Percentiles rank a stretch among this genome's conserved stretches.
These are phyloP conservation scores for Mola mola DNA, from an alignment of 2,113 vertebrate genomes.

Conservation along the genomic window DNA sequence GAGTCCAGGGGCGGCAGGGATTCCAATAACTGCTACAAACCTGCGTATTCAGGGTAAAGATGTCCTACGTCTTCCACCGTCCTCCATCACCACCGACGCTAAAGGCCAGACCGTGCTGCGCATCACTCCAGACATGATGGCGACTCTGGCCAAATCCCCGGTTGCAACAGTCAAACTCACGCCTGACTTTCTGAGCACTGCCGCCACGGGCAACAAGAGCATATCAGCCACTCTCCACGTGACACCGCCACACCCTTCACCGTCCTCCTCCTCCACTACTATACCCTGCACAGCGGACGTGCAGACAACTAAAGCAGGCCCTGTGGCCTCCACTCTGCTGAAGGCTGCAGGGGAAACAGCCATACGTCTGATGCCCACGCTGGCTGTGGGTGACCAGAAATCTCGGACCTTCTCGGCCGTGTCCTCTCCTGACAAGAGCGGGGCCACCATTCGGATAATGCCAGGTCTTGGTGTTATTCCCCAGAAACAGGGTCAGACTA, in stretches of 20 bases:
- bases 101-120: slow-evolving; percentile 97
- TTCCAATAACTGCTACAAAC: slow-evolving; percentile 92
- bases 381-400: slow-evolving; percentile 92
- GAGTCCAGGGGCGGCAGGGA: slow-evolving; percentile 81
- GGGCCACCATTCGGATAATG: slow-evolving; percentile 93
- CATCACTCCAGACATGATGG: slow-evolving; percentile 99
- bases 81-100: slow-evolving; percentile 95
- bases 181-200: slow-evolving; percentile 90
- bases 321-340: slow-evolving; percentile 81
- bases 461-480: slow-evolving; percentile 94
- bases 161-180: slow-evolving; percentile 95
- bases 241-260: slow-evolving; percentile 82
- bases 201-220: slow-evolving; percentile 84
- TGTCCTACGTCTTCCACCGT: slow-evolving; percentile 91
- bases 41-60: slow-evolving; percentile 97
- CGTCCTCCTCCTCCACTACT: slow-evolving; percentile 77
- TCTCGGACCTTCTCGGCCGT: slow-evolving; percentile 84
- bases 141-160: slow-evolving; percentile 94
- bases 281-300: slow-evolving; percentile 69
- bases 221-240: slow-evolving; percentile 94
- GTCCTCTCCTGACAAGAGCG: slow-evolving; percentile 87
- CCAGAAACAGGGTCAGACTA: slow-evolving; percentile 89
- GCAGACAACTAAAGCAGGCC: slow-evolving; percentile 73
- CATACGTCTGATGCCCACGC: slow-evolving; percentile 94
- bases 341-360: slow-evolving; percentile 85